Evolutionary conservation across 2,113 vertebrate species (phyloP).

Genomic region (Tachysurus vachellii): DNA sequence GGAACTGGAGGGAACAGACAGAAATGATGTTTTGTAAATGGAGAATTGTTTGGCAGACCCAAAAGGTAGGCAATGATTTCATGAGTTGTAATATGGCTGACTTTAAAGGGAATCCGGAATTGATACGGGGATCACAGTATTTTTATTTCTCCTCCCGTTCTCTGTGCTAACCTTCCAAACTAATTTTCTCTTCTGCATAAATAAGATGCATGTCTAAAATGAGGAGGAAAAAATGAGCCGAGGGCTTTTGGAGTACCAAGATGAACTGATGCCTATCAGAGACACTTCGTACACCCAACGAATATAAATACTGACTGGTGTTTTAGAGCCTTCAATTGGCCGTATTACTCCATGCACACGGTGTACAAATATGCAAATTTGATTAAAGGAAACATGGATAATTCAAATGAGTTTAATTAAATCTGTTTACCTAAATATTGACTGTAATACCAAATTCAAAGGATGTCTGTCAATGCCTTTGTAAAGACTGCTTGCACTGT

Average conservation of each 20-base stretch:
- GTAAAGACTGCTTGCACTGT: background rate
- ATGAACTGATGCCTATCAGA: conserved; percentile 34
- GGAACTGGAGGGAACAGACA: background rate
- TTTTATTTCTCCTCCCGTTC: background rate
- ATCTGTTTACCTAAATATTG: no score
- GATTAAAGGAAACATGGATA: background rate
- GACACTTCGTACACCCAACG: background rate
- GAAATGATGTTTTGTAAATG: background rate
- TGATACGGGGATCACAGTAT: background rate
- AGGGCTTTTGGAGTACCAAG: conserved; percentile 1
- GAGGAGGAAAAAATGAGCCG: background rate
- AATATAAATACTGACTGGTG: background rate
- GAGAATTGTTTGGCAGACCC: background rate
- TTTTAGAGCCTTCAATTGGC: background rate
- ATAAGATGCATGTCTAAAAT: conserved; percentile 45
- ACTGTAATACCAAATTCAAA: background rate
- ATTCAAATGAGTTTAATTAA: background rate
- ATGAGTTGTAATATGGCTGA: background rate
- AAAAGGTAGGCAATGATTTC: background rate
- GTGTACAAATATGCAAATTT: background rate
- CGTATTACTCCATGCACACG: background rate
- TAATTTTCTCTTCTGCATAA: conserved; percentile 46
- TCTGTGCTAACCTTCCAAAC: conserved; percentile 27
- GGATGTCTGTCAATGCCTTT: background rate
- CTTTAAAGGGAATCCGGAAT: conserved; percentile 28